phyloP scores from a whole-genome alignment of 1,140 invertebrate species.

The Tetramorium alpestre region DNA sequence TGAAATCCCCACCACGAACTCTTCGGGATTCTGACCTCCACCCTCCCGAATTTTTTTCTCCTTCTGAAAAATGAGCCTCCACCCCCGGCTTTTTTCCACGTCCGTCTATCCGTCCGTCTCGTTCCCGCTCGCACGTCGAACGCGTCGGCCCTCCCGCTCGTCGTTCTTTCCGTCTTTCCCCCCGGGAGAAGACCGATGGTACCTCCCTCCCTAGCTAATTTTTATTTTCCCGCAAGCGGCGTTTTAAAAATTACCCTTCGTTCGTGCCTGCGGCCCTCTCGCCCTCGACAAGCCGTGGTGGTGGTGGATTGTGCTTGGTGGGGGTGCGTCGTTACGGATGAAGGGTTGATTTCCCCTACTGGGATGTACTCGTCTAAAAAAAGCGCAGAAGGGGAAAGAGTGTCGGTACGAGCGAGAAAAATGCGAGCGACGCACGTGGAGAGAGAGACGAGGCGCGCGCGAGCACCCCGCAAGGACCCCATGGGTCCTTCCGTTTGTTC shows the following conservation, averaged over 20 bases:
- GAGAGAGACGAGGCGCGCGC: constrained; percentile 62
- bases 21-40: constrained; percentile 55
- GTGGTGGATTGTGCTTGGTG: constrained; percentile 61
- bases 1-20: constrained; percentile 43
- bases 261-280: constrained; percentile 16
- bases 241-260: constrained; percentile 82
- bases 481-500: constrained; percentile 20
- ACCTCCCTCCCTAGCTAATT: constrained; percentile 74
- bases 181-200: constrained; percentile 69
- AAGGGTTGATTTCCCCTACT: constrained; percentile 66
- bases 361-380: constrained; percentile 42
- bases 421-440: neutral
- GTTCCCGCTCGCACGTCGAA: constrained; percentile 42
- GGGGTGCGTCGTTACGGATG: constrained; percentile 35
- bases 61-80: constrained; percentile 75
- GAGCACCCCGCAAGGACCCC: constrained; percentile 49
- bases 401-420: constrained; percentile 61
- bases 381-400: constrained; percentile 57
- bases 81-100: constrained; percentile 45
- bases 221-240: constrained; percentile 82
- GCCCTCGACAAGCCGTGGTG: neutral
- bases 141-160: constrained; percentile 33
- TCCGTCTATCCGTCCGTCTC: constrained; percentile 39
- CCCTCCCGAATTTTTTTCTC: constrained; percentile 60
- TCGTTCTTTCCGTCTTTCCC: constrained; percentile 41